These are phyloP conservation scores for Epinephelus coioides DNA, from an alignment of 2,797 vertebrate genomes.

Conservation along the genomic window DNA sequence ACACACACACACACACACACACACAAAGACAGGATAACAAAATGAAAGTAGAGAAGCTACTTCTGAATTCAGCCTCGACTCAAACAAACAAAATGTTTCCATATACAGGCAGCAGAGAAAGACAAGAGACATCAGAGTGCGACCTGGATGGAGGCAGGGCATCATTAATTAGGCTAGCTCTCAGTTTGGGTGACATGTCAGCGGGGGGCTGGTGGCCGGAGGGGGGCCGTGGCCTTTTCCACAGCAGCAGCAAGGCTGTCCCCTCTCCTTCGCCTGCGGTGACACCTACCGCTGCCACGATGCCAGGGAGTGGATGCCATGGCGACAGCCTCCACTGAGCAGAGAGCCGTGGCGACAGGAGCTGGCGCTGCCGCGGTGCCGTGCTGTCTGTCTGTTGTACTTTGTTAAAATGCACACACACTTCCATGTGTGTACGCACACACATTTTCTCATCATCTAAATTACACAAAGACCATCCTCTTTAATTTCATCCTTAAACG, in stretches of 20 bases:
- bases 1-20: background rate
- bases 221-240: conserved; percentile 80
- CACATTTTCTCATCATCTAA: conserved; percentile 43
- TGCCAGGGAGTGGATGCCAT: conserved; percentile 65
- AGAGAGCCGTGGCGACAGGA: conserved; percentile 72
- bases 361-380: conserved; percentile 72
- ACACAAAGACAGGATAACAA: background rate
- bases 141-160: conserved; percentile 51
- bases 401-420: conserved; percentile 14
- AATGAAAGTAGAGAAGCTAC: conserved; percentile 14
- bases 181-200: conserved; percentile 73
- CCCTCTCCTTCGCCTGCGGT: conserved; percentile 66
- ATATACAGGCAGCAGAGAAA: conserved; percentile 28
- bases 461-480: conserved; percentile 57
- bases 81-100: conserved; percentile 26
- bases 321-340: conserved; percentile 77
- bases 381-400: conserved; percentile 72
- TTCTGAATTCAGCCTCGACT: conserved; percentile 31
- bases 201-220: conserved; percentile 59
- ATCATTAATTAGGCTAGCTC: conserved; percentile 72
- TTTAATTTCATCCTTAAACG: conserved; percentile 79
- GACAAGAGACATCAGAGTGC: conserved; percentile 21
- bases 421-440: conserved; percentile 4
- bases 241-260: conserved; percentile 64
- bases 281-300: conserved; percentile 64